phyloP scores from a whole-genome alignment of 2,797 vertebrate genomes.

The Sebastes flavidus region DNA sequence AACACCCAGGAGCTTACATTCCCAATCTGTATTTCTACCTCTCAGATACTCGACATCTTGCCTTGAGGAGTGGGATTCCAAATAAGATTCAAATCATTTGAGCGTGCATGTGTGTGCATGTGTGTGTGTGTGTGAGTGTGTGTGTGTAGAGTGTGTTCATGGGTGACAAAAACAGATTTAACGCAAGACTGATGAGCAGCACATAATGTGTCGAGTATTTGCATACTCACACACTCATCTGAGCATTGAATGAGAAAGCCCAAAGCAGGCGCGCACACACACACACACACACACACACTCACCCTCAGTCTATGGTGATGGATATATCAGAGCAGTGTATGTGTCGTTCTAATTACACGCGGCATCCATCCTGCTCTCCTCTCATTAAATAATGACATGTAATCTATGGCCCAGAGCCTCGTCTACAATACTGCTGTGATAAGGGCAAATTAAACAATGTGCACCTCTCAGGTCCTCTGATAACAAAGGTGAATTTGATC shows the following conservation, averaged over 20 bases:
- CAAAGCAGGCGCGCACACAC: not conserved
- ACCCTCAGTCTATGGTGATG: constrained; percentile 46
- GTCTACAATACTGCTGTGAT: constrained; percentile 62
- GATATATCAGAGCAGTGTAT: constrained; percentile 64
- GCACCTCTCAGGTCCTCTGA: constrained; percentile 52
- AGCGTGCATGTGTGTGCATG: not conserved
- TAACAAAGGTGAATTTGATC: constrained; percentile 58
- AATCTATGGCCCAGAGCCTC: constrained; percentile 61
- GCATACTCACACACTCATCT: constrained; percentile 51
- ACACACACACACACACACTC: not conserved
- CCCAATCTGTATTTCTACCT: constrained; percentile 7
- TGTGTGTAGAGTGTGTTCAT: not conserved
- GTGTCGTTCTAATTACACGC: constrained; percentile 72
- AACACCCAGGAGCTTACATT: constrained; percentile 2
- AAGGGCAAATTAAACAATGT: constrained; percentile 64
- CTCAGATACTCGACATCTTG: constrained; percentile 17
- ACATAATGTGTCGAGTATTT: constrained; percentile 57
- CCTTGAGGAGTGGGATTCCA: constrained; percentile 6
- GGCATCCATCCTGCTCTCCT: constrained; percentile 68
- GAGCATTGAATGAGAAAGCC: constrained; percentile 26
- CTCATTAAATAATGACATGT: constrained; percentile 77
- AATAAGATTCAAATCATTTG: constrained; percentile 18
- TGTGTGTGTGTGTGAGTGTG: not conserved
- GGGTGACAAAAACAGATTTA: constrained; percentile 47
- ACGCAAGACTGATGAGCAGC: constrained; percentile 55